Conservation (phyloP, 2,888 invertebrate genomes). For the Pristionchus exspectatus region DNA sequence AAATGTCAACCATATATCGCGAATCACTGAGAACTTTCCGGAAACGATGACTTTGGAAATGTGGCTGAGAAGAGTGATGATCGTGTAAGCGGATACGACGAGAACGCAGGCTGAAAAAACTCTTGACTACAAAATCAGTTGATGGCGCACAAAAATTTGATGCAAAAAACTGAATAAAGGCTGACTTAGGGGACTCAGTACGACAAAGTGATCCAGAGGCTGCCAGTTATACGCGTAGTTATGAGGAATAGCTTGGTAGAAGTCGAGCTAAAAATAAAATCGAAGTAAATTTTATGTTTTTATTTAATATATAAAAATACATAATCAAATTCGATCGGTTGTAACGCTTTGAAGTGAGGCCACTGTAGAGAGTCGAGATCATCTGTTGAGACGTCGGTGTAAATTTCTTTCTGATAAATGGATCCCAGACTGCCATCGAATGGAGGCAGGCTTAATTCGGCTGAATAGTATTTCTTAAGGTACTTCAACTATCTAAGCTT, state of each 20-base stretch:
- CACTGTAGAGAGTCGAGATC: conserved; percentile 10
- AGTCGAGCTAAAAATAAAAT: background rate
- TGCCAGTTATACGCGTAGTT: conserved; percentile 11
- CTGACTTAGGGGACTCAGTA: background rate
- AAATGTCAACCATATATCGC: background rate
- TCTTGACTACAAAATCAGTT: no score
- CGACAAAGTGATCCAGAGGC: background rate
- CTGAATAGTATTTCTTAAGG: background rate
- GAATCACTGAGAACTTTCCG: background rate
- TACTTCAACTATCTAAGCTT: background rate
- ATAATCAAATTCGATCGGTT: conserved; percentile 26
- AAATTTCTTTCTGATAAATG: background rate
- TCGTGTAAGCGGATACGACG: background rate
- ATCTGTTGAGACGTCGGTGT: background rate
- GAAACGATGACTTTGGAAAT: background rate
- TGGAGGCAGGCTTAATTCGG: background rate
- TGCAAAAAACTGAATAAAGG: background rate
- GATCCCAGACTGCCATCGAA: conserved; percentile 25
- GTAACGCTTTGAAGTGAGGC: background rate
- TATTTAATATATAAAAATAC: background rate
- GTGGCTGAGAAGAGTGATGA: background rate
- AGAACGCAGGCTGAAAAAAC: background rate
- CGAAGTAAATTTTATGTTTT: background rate
- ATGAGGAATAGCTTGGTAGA: conserved; percentile 36
- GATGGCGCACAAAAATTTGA: no score